Conservation (phyloP, 2,113 vertebrate species). For the Carlito syrichta region DNA sequence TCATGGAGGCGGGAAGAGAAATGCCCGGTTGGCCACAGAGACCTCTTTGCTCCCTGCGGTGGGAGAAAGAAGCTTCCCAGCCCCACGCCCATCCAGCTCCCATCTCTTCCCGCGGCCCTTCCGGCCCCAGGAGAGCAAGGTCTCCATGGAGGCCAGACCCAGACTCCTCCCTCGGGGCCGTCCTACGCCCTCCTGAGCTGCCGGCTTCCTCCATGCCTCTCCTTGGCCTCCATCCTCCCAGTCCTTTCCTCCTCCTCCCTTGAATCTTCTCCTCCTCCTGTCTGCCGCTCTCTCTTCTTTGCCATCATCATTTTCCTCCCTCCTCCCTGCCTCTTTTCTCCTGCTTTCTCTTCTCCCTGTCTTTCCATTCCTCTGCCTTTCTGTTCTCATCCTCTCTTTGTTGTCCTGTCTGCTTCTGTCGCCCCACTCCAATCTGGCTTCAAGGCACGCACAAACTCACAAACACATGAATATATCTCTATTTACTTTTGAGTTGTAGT, state of each 20-base stretch:
- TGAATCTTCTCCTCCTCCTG: neutral
- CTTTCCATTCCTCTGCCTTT: too few relatives aligned
- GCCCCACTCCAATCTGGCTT: too few relatives aligned
- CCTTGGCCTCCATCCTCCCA: fast-evolving
- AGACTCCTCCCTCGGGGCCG: too few relatives aligned
- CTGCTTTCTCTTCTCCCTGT: too few relatives aligned
- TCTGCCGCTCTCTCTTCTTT: neutral
- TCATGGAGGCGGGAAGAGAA: neutral
- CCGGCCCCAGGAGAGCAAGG: neutral
- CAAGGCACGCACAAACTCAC: neutral
- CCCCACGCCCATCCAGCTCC: neutral
- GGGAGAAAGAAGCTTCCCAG: neutral
- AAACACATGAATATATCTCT: neutral
- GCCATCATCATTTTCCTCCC: neutral
- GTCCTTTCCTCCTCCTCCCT: too few relatives aligned
- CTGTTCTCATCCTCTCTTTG: neutral
- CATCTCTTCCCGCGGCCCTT: neutral
- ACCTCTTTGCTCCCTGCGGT: neutral
- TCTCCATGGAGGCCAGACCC: neutral
- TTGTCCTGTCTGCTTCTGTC: neutral
- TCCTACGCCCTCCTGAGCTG: neutral
- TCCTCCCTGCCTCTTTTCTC: neutral
- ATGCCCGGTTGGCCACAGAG: neutral
- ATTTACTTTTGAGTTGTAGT: too few relatives aligned
- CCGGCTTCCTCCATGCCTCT: too few relatives aligned